These are phyloP conservation scores for Cichlasoma orientale DNA, from an alignment of 2,797 vertebrate genomes.

Conservation along the genomic window DNA sequence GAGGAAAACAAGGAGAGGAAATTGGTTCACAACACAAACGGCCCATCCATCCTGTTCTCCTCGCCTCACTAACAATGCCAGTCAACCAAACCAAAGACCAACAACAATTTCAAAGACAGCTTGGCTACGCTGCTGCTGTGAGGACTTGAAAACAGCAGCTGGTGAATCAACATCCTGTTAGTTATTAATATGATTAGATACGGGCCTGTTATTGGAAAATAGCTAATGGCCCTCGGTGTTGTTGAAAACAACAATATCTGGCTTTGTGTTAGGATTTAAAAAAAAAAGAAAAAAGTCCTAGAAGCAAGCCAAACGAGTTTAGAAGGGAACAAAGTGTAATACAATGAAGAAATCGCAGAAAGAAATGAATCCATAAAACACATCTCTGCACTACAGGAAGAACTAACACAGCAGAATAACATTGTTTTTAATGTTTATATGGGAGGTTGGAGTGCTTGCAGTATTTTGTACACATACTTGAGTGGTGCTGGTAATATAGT, in stretches of 20 bases:
- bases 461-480: constrained; percentile 83
- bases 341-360: background rate
- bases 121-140: background rate
- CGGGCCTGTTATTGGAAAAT: constrained; percentile 71
- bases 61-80: constrained; percentile 56
- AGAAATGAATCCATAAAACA: background rate
- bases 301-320: background rate
- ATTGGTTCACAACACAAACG: constrained; percentile 21
- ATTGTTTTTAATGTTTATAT: background rate
- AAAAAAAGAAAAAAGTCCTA: background rate
- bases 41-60: constrained; percentile 36
- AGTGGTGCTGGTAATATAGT: constrained; percentile 94
- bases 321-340: background rate
- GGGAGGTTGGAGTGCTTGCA: background rate
- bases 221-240: constrained; percentile 40
- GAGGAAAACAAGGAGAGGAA: constrained; percentile 33
- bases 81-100: constrained; percentile 40
- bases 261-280: constrained; percentile 23
- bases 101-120: constrained; percentile 52
- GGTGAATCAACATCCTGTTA: constrained; percentile 62
- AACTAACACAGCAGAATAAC: background rate
- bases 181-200: constrained; percentile 52
- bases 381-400: background rate
- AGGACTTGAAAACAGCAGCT: constrained; percentile 55
- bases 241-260: constrained; percentile 46